A percentile compares a stretch with the other conserved stretches of the same genome.
phyloP scores from a whole-genome alignment of 2,113 vertebrate species.

The Mastomys natalensis region DNA sequence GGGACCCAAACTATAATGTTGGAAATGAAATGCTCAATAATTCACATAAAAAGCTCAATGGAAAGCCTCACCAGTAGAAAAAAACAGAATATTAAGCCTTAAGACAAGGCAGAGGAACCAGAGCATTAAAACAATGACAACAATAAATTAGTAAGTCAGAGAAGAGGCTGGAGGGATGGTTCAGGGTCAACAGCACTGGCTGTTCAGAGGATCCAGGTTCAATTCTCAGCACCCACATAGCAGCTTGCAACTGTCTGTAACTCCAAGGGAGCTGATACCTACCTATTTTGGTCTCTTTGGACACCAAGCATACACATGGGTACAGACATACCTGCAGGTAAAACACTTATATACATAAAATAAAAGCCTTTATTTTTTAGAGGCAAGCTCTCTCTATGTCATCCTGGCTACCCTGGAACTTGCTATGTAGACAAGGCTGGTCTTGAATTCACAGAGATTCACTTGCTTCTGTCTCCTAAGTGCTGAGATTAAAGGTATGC shows the following conservation, averaged over 20 bases:
- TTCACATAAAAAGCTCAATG: neutral
- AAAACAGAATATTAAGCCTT: neutral
- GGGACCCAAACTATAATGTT: neutral
- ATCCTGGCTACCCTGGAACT: neutral
- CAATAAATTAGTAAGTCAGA: neutral
- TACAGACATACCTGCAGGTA: neutral
- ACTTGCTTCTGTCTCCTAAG: neutral
- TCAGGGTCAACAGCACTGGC: neutral
- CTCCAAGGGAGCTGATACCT: neutral
- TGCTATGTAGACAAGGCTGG: neutral
- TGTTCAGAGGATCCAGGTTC: neutral
- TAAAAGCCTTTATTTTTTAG: neutral
- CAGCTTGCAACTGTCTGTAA: neutral
- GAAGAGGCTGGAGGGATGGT: neutral
- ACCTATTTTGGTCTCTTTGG: neutral
- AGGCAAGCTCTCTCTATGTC: neutral
- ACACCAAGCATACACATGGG: neutral
- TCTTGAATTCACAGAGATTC: neutral
- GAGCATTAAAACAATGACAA: neutral
- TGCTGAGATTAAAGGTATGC: neutral
- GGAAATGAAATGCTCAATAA: neutral
- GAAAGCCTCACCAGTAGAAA: neutral
- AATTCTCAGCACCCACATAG: neutral
- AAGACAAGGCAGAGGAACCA: neutral
- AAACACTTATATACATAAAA: neutral